phyloP scores from a whole-genome alignment of 2,888 invertebrate genomes.

The Pyrrhia umbra region DNA sequence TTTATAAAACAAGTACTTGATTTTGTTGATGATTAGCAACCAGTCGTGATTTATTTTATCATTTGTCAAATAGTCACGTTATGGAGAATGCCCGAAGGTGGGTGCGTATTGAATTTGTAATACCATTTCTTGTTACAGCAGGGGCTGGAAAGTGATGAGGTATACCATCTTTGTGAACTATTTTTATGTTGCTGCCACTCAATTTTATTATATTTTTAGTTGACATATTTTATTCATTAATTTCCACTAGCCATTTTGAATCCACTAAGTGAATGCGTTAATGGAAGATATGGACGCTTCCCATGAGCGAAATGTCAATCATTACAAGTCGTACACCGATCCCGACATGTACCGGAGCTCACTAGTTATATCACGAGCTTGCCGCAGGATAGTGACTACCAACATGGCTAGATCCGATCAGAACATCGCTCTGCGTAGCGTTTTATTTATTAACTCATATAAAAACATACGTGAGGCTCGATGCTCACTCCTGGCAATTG shows the following conservation, averaged over 20 bases:
- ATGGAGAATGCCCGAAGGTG: constrained; percentile 87
- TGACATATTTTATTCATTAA: constrained; percentile 87
- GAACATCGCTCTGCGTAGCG: constrained; percentile 51
- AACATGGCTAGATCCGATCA: constrained; percentile 46
- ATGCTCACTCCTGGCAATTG: constrained; percentile 16
- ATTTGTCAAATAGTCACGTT: constrained; percentile 76
- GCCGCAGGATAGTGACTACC: constrained; percentile 46
- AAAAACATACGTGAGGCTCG: constrained; percentile 10
- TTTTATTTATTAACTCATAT: constrained; percentile 26
- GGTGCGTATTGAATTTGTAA: constrained; percentile 90
- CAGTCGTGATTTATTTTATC: constrained; percentile 70
- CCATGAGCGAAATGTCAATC: constrained; percentile 83
- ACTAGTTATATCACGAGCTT: constrained; percentile 84
- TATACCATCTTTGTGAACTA: constrained; percentile 91
- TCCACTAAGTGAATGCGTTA: constrained; percentile 87
- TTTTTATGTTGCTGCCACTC: constrained; percentile 90
- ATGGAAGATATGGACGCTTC: constrained; percentile 89
- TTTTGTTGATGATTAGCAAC: constrained; percentile 64
- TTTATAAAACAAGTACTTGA: constrained; percentile 61
- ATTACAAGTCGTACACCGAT: constrained; percentile 80
- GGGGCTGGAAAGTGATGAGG: constrained; percentile 98
- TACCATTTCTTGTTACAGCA: constrained; percentile 94
- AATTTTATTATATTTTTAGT: constrained; percentile 87
- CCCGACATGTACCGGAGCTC: constrained; percentile 76
- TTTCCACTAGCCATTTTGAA: constrained; percentile 87